These are phyloP conservation scores for Ectobius pallidus DNA, from an alignment of 2,888 invertebrate genomes.

Conservation along the genomic window DNA sequence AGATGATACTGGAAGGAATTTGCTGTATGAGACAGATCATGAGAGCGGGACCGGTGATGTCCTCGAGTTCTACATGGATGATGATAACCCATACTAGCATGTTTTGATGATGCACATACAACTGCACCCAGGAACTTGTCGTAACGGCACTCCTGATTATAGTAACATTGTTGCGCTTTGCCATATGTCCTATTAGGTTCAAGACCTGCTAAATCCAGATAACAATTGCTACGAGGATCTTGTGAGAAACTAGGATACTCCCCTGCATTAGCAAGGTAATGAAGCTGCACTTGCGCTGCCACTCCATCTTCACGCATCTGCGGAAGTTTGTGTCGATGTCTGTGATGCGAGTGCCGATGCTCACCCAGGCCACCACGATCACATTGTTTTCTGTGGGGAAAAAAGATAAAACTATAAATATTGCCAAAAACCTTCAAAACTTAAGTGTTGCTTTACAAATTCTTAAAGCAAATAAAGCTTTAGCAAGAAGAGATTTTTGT, in stretches of 20 bases:
- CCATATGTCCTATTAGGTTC: slow-evolving; percentile 47
- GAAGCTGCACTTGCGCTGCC: slow-evolving; percentile 31
- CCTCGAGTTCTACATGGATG: slow-evolving; percentile 45
- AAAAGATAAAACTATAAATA: background rate
- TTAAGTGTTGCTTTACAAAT: too few species aligned
- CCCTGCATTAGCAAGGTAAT: slow-evolving; percentile 31
- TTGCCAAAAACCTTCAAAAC: slow-evolving; percentile 60
- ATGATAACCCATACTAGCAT: slow-evolving; percentile 45
- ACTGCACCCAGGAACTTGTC: slow-evolving; percentile 50
- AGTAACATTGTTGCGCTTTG: slow-evolving; percentile 20
- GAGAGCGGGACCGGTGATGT: slow-evolving; percentile 56
- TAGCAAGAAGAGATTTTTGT: too few species aligned
- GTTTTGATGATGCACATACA: slow-evolving; percentile 49
- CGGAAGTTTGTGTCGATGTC: slow-evolving; percentile 48
- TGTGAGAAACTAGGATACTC: slow-evolving; percentile 27
- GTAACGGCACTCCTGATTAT: slow-evolving; percentile 49
- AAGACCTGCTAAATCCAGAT: slow-evolving; percentile 65
- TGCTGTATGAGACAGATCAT: slow-evolving; percentile 51
- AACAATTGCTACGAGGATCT: slow-evolving; percentile 56
- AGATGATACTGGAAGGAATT: slow-evolving; percentile 51
- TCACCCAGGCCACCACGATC: slow-evolving; percentile 40
- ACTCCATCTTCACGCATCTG: slow-evolving; percentile 31
- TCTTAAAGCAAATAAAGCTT: too few species aligned
- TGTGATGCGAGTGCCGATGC: slow-evolving; percentile 44
- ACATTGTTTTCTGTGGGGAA: slow-evolving; percentile 38